Evolutionary conservation across 2,888 invertebrate genomes (phyloP).

Genomic region (Cecidostiba fungosa): DNA sequence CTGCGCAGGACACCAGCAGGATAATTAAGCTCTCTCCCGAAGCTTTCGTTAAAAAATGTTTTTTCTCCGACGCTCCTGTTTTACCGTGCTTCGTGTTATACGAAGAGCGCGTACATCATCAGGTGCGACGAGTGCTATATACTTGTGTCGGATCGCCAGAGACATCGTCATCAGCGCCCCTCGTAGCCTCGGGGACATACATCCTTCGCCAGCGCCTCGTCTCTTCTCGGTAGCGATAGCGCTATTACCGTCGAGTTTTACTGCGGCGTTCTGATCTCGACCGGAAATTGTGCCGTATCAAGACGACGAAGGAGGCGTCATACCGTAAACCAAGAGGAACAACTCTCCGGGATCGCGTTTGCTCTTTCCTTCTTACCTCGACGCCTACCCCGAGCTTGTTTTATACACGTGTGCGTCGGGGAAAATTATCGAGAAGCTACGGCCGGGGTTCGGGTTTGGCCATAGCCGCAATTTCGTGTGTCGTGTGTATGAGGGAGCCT

Average conservation of each 20-base stretch:
- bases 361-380: neutral
- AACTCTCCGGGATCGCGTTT: conserved; percentile 34
- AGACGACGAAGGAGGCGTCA: neutral
- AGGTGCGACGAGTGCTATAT: conserved; percentile 25
- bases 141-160: conserved; percentile 7
- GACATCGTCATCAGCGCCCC: conserved; percentile 14
- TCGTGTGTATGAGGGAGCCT: neutral
- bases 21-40: neutral
- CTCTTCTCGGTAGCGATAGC: conserved; percentile 5
- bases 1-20: neutral
- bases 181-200: neutral
- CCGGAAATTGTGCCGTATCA: conserved; percentile 63
- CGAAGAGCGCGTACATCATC: neutral
- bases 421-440: conserved; percentile 12
- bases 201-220: neutral
- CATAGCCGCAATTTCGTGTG: neutral
- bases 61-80: neutral
- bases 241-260: conserved; percentile 61
- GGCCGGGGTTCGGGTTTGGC: neutral
- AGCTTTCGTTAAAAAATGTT: neutral
- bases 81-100: neutral
- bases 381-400: neutral
- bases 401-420: neutral
- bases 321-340: conserved; percentile 30
- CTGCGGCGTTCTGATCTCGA: conserved; percentile 63